Conservation (phyloP, 2,797 vertebrate genomes). For the Galagoides demidoff region DNA sequence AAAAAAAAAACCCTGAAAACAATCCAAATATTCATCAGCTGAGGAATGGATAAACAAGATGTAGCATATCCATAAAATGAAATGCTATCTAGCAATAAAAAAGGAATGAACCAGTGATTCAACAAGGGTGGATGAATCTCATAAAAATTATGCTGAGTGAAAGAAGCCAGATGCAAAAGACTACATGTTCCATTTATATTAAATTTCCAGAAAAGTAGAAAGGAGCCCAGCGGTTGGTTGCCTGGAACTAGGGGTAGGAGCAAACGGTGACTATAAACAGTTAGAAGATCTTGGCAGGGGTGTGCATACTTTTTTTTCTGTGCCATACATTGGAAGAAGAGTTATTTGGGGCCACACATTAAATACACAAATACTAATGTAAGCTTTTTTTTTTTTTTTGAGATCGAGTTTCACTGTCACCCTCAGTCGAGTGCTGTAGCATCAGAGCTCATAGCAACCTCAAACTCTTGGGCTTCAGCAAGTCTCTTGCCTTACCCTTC, state of each 20-base stretch:
- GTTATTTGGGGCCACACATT: too few species aligned
- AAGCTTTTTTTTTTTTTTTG: too few species aligned
- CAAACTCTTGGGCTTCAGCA: too few species aligned
- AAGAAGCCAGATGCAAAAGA: slow-evolving; percentile 3
- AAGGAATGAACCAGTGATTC: background rate
- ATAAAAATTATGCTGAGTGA: slow-evolving; percentile 13
- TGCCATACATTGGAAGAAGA: too few species aligned
- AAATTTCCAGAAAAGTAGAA: slow-evolving; percentile 32
- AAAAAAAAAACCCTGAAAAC: background rate
- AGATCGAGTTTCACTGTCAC: too few species aligned
- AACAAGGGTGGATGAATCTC: background rate
- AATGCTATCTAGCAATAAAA: slow-evolving; percentile 20
- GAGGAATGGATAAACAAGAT: background rate
- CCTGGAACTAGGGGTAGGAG: background rate
- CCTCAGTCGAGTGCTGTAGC: too few species aligned
- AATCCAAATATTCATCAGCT: background rate
- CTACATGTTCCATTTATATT: background rate
- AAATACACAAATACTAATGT: too few species aligned
- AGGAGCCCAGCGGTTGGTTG: background rate
- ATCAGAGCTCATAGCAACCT: too few species aligned
- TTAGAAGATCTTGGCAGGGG: background rate
- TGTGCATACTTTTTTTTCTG: too few species aligned
- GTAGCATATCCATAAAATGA: background rate
- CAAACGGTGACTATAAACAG: background rate
- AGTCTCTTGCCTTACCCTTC: too few species aligned